These are phyloP conservation scores for Chymomyza fuscimana DNA, from an alignment of 2,888 invertebrate species.

Conservation along the genomic window DNA sequence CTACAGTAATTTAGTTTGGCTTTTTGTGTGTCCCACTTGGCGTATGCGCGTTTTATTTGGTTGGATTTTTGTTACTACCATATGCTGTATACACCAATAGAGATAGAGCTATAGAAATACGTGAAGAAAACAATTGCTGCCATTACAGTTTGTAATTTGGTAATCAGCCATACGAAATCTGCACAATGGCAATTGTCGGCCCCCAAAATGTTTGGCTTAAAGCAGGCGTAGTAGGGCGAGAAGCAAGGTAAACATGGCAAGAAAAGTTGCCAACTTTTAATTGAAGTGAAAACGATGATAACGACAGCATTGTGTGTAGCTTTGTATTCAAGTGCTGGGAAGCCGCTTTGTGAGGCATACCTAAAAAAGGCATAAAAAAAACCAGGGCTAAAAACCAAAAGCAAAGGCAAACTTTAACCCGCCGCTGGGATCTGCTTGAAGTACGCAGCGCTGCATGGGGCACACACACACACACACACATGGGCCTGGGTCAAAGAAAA, in stretches of 20 bases:
- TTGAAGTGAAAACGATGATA: slow-evolving; percentile 77
- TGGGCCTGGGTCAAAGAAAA: slow-evolving; percentile 55
- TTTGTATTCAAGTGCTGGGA: slow-evolving; percentile 33
- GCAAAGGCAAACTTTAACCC: background rate
- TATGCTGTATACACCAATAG: slow-evolving; percentile 51
- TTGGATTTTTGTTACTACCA: slow-evolving; percentile 38
- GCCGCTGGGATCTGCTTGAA: background rate
- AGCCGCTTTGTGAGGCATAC: background rate
- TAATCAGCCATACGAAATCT: slow-evolving; percentile 73
- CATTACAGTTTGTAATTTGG: slow-evolving; percentile 73
- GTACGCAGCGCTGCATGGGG: slow-evolving; percentile 1
- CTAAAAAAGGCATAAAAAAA: no score
- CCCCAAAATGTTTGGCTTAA: background rate
- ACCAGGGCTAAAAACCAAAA: background rate
- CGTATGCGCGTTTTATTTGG: slow-evolving; percentile 21
- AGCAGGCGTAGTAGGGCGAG: slow-evolving; percentile 17
- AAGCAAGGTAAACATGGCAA: slow-evolving; percentile 70
- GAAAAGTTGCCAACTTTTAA: slow-evolving; percentile 77
- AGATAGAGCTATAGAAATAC: background rate
- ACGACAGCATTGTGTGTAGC: slow-evolving; percentile 72
- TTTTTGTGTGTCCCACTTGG: slow-evolving; percentile 45
- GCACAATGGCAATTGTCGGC: slow-evolving; percentile 70
- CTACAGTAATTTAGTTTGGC: slow-evolving; percentile 35
- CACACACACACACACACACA: slow-evolving; percentile 31
- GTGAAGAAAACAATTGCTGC: slow-evolving; percentile 62